A percentile compares a stretch with the other conserved stretches of the same genome.
These are phyloP conservation scores for Eolophus roseicapilla DNA, from an alignment of 2,113 vertebrate genomes.

Conservation along the genomic window DNA sequence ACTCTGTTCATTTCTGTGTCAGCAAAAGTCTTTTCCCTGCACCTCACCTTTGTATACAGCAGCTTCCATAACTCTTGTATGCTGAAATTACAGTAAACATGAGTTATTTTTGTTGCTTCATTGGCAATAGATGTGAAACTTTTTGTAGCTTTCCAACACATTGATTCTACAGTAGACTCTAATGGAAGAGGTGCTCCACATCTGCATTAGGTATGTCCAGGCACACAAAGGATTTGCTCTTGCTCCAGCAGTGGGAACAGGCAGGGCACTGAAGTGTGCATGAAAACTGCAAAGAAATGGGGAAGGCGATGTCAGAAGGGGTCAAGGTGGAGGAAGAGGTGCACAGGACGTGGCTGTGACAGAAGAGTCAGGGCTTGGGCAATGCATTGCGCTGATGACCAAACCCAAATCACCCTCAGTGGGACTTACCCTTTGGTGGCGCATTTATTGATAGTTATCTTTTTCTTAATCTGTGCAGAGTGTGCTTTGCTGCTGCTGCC, in stretches of 20 bases:
- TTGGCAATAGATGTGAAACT: fast-evolving
- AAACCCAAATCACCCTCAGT: background rate
- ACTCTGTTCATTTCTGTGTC: background rate
- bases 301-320: fast-evolving
- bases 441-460: background rate
- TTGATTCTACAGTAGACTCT: fast-evolving
- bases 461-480: background rate
- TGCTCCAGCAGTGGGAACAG: background rate
- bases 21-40: background rate
- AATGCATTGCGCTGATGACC: background rate
- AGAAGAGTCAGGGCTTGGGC: background rate
- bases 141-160: fast-evolving
- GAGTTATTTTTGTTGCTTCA: background rate
- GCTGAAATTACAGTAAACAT: background rate
- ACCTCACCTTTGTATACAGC: background rate
- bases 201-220: fast-evolving
- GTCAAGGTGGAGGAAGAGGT: background rate
- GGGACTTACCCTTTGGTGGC: background rate
- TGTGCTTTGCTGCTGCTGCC: background rate
- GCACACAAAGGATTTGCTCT: background rate
- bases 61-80: background rate
- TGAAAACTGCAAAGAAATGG: background rate
- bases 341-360: background rate
- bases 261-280: background rate
- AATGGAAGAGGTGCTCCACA: background rate